phyloP scores from a whole-genome alignment of 2,113 vertebrate genomes.

The Ictidomys tridecemlineatus region DNA sequence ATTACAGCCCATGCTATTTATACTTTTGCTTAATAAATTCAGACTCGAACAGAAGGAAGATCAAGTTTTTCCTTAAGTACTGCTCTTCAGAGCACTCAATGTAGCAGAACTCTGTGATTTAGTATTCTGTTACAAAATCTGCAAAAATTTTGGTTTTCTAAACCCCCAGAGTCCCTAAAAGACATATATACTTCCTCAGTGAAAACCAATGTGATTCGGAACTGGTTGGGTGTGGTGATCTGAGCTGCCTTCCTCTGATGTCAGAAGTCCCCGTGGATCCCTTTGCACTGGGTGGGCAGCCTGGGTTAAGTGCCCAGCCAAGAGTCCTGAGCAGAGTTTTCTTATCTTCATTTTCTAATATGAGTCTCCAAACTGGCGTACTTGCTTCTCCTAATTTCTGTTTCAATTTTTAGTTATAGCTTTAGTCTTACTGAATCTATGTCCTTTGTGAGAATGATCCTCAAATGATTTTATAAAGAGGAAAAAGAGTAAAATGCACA shows the following conservation, averaged over 20 bases:
- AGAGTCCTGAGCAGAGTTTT: background rate
- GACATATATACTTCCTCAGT: background rate
- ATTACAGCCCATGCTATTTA: background rate
- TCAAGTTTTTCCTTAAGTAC: background rate
- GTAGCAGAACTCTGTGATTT: background rate
- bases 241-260: background rate
- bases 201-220: background rate
- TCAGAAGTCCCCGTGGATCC: background rate
- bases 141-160: slow-evolving; percentile 23
- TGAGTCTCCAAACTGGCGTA: background rate
- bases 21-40: background rate
- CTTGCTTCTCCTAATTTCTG: background rate
- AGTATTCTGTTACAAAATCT: slow-evolving; percentile 24
- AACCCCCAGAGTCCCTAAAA: slow-evolving; percentile 5
- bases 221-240: background rate
- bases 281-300: background rate
- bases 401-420: slow-evolving; percentile 40
- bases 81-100: background rate
- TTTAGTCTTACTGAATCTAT: background rate
- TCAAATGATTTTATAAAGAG: slow-evolving; percentile 21
- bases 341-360: background rate
- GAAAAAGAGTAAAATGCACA: background rate
- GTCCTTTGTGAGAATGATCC: background rate
- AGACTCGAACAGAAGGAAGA: slow-evolving; percentile 20
- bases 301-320: background rate